phyloP scores from a whole-genome alignment of 2,888 invertebrate genomes.

The Isoperla grammatica region DNA sequence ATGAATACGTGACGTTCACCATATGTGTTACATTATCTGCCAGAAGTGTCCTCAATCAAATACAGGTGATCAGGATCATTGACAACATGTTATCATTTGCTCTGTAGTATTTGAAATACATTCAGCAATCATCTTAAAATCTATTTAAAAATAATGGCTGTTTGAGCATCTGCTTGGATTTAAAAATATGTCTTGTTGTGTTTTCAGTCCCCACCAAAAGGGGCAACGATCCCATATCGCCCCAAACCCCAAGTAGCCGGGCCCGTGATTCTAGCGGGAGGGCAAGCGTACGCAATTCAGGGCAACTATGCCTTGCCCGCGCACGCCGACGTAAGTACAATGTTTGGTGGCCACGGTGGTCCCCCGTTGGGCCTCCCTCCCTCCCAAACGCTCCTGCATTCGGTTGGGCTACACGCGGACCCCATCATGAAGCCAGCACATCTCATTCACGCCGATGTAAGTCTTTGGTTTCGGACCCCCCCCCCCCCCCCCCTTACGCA shows the following conservation, averaged over 20 bases:
- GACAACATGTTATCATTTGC: too few relatives aligned
- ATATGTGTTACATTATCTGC: too few relatives aligned
- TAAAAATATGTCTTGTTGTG: background rate
- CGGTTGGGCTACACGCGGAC: constrained; percentile 37
- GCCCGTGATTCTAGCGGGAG: constrained; percentile 91
- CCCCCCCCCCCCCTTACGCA: constrained; percentile 9
- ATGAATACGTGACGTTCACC: too few relatives aligned
- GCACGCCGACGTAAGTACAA: constrained; percentile 82
- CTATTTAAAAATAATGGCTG: too few relatives aligned
- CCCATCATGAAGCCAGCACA: constrained; percentile 49
- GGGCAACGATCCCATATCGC: constrained; percentile 98
- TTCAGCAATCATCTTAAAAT: too few relatives aligned
- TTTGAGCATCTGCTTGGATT: too few relatives aligned
- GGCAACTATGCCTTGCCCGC: constrained; percentile 92
- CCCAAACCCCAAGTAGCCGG: constrained; percentile 93
- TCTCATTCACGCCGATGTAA: constrained; percentile 48
- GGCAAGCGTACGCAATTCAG: constrained; percentile 94
- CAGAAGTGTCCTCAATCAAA: too few relatives aligned
- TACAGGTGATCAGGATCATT: too few relatives aligned
- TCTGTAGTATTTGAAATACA: too few relatives aligned
- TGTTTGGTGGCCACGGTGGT: constrained; percentile 44
- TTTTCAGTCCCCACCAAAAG: constrained; percentile 97
- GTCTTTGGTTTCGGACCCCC: constrained; percentile 42
- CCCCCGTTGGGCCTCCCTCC: constrained; percentile 56
- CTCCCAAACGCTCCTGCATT: constrained; percentile 42